These are phyloP conservation scores for Oikopleura albicans DNA, from an alignment of 23 tunicate genomes.

Conservation along the genomic window DNA sequence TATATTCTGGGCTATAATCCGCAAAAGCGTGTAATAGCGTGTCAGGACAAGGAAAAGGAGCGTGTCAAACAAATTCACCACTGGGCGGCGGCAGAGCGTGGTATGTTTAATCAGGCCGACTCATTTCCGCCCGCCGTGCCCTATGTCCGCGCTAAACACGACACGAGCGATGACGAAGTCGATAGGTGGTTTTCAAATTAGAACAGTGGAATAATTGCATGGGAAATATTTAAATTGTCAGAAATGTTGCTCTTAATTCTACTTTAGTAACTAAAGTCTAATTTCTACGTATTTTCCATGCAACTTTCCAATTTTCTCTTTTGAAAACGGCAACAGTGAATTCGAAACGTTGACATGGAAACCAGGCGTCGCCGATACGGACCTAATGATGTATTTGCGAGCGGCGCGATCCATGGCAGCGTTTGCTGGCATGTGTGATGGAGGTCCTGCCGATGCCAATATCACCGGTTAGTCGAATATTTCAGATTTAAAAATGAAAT, in stretches of 20 bases:
- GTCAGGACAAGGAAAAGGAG: background rate
- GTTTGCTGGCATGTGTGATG: constrained; percentile 54
- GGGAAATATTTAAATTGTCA: no score
- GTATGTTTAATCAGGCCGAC: constrained; percentile 38
- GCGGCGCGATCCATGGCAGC: constrained; percentile 55
- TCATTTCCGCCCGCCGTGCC: constrained; percentile 39
- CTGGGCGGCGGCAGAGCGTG: constrained; percentile 76
- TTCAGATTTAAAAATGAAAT: no score
- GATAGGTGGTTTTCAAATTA: no score
- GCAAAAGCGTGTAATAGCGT: constrained; percentile 22
- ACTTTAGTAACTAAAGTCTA: no score
- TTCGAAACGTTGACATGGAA: constrained; percentile 66
- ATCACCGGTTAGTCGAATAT: no score
- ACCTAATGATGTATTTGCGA: constrained; percentile 47
- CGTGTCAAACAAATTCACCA: constrained; percentile 70
- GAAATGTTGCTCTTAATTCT: no score
- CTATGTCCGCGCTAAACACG: background rate
- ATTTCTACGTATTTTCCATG: no score
- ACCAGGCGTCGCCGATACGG: constrained; percentile 49
- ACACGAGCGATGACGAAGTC: background rate
- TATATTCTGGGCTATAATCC: constrained; percentile 71
- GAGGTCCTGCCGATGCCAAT: constrained; percentile 40
- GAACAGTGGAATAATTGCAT: no score
- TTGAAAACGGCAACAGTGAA: constrained; percentile 22
- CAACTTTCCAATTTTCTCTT: no score